Conservation (phyloP, 2,888 invertebrate species). For the Protodeltote pygarga region DNA sequence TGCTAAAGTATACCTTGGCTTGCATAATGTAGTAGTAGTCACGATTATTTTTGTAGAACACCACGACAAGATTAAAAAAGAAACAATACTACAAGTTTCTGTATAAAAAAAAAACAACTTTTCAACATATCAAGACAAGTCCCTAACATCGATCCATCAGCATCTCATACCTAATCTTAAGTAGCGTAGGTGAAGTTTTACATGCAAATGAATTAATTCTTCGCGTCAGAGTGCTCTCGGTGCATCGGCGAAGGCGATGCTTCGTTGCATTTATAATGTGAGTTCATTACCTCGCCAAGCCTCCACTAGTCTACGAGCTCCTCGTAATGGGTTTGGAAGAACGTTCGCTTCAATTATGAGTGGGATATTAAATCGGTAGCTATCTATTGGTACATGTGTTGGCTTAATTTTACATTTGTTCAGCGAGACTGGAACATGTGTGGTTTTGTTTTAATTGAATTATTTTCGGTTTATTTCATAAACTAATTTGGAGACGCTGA, state of each 20-base stretch:
- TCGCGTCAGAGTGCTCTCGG: constrained; percentile 76
- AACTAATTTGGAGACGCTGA: too few species aligned
- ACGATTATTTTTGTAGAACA: too few species aligned
- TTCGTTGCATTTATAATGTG: constrained; percentile 86
- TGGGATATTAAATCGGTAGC: constrained; percentile 78
- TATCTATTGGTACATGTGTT: constrained; percentile 61
- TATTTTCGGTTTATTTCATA: background rate
- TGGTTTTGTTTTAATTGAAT: constrained; percentile 35
- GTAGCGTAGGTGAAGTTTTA: constrained; percentile 79
- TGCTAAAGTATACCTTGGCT: too few species aligned
- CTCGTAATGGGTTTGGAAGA: constrained; percentile 82
- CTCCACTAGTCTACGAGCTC: constrained; percentile 71
- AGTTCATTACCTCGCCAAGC: constrained; percentile 81
- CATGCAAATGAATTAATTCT: constrained; percentile 87
- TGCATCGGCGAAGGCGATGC: constrained; percentile 76
- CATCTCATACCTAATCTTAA: constrained; percentile 72
- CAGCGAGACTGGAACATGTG: constrained; percentile 21
- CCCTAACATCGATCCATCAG: constrained; percentile 37
- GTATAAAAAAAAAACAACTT: too few species aligned
- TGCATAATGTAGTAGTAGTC: too few species aligned
- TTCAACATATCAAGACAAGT: constrained; percentile 2
- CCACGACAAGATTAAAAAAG: too few species aligned
- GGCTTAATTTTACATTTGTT: constrained; percentile 20
- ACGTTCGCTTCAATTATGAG: constrained; percentile 83
- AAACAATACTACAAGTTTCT: too few species aligned